phyloP scores from a whole-genome alignment of 2,888 invertebrate genomes.

The Neuroscelio doddi region DNA sequence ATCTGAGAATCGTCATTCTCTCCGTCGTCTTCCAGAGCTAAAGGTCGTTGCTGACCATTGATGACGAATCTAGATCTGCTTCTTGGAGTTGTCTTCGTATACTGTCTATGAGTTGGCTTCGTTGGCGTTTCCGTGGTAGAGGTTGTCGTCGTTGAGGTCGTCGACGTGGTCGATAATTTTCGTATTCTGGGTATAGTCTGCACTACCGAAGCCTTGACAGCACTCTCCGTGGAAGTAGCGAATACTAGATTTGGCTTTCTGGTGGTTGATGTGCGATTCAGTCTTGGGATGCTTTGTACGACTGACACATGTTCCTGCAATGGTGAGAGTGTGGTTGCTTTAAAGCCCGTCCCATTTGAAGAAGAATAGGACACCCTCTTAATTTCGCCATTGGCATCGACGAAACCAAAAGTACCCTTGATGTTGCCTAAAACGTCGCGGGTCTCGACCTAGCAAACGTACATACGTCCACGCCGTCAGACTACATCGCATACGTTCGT shows the following conservation, averaged over 20 bases:
- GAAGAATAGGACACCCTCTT: constrained; percentile 85
- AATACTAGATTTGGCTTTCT: constrained; percentile 65
- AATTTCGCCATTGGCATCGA: constrained; percentile 84
- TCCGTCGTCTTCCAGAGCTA: constrained; percentile 56
- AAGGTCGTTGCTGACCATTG: constrained; percentile 64
- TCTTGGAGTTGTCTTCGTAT: constrained; percentile 57
- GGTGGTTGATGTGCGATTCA: constrained; percentile 73
- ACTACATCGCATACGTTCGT: constrained; percentile 10
- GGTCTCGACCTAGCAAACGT: constrained; percentile 78
- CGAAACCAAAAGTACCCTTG: constrained; percentile 87
- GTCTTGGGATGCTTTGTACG: constrained; percentile 66
- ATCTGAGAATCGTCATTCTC: constrained; percentile 64
- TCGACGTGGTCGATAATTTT: constrained; percentile 61
- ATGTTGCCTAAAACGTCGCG: constrained; percentile 85
- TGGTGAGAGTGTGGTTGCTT: constrained; percentile 72
- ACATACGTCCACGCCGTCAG: constrained; percentile 42
- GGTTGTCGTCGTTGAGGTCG: constrained; percentile 54
- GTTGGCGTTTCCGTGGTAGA: constrained; percentile 69
- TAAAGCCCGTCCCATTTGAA: constrained; percentile 74
- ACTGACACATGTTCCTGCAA: constrained; percentile 70
- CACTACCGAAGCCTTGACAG: constrained; percentile 78
- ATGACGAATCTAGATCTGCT: constrained; percentile 62
- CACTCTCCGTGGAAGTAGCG: constrained; percentile 73
- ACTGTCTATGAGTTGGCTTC: constrained; percentile 61
- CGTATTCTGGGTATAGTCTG: constrained; percentile 78